Evolutionary conservation across 2,113 vertebrate genomes (phyloP), one percentile per base, ranked within the genome.

Genomic region (Vireo altiloquus): DNA sequence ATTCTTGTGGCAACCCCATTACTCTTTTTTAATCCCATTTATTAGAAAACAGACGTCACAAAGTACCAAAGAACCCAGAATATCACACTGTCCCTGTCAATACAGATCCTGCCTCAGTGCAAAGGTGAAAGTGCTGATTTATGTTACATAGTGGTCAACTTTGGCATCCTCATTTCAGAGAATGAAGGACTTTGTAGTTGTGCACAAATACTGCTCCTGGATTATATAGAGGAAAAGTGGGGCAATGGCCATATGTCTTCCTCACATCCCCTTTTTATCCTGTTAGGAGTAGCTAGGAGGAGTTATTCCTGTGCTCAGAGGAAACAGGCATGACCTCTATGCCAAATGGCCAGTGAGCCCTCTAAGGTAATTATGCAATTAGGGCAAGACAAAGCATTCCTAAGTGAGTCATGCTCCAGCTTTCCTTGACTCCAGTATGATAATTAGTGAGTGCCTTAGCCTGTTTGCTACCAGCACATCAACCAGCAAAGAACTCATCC

Each of bases 351-450:
- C 93, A 96, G 52, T 53, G 69, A 96, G 90, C 37, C 70, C 79
- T 95, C 69, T 90, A 78, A 86, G 68, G 91, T 93, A 92, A 95
- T 97, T 94, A 92, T 65, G 95, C 90, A 95, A 93, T 97, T 96
- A 94, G 76, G 18, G 31, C 56, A 93, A 75, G 94, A 96, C 90
- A 97, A 96, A 97, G 95, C 95, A 96, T 94, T 97, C 92, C 88
- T 87, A 66, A 94, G 85, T 96, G 94, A 96, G 64, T 97, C 94
- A 96, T 40, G 28, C 88, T 77, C 21, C 54, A 89, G 86, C 80
- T 89, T 94, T 93, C 77, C 61, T 94, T 87, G 49, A 78, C 60
- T 94, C 31, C 27, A 86, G 22, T 44, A 35, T 27, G 56, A 83
- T 54, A 54, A 40, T 42, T 52, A 75, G 69, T 24, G 65, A 69